phyloP scores from a whole-genome alignment of 92 coral and sea anemone species.

The Palythoa grandis region DNA sequence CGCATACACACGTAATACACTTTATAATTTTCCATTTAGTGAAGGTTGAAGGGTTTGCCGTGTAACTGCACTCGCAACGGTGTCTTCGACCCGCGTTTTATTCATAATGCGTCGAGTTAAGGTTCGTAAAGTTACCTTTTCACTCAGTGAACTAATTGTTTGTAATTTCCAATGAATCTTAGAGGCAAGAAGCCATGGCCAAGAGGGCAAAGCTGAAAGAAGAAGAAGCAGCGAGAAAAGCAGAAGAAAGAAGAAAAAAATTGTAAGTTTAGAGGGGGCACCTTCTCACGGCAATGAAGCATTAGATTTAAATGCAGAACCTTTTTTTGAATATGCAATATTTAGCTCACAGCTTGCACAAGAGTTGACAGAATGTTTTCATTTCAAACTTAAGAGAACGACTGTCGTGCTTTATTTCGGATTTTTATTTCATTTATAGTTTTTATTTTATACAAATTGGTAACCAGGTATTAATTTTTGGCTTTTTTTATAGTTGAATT shows the following conservation, averaged over 20 bases:
- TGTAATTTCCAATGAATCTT: background rate
- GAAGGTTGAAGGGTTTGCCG: background rate
- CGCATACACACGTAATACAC: too few species aligned
- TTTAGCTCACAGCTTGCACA: too few species aligned
- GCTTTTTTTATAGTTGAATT: too few species aligned
- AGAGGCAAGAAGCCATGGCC: constrained; percentile 84
- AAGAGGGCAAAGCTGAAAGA: constrained; percentile 83
- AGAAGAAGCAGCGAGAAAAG: constrained; percentile 69
- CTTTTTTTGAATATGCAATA: too few species aligned
- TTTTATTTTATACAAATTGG: too few species aligned
- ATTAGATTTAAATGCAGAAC: too few species aligned
- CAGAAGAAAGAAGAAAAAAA: constrained; percentile 65
- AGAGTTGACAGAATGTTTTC: too few species aligned
- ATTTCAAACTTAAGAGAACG: background rate
- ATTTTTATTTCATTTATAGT: too few species aligned
- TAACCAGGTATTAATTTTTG: too few species aligned
- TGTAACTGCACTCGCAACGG: background rate
- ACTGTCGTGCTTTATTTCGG: background rate
- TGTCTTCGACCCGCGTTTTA: too few species aligned
- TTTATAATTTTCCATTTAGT: too few species aligned
- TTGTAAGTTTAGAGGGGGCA: constrained; percentile 62
- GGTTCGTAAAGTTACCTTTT: background rate
- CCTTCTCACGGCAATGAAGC: too few species aligned
- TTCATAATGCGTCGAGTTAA: background rate
- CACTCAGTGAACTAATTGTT: background rate